These are phyloP conservation scores for Myotis davidii DNA, from an alignment of 2,113 vertebrate genomes.

Conservation along the genomic window DNA sequence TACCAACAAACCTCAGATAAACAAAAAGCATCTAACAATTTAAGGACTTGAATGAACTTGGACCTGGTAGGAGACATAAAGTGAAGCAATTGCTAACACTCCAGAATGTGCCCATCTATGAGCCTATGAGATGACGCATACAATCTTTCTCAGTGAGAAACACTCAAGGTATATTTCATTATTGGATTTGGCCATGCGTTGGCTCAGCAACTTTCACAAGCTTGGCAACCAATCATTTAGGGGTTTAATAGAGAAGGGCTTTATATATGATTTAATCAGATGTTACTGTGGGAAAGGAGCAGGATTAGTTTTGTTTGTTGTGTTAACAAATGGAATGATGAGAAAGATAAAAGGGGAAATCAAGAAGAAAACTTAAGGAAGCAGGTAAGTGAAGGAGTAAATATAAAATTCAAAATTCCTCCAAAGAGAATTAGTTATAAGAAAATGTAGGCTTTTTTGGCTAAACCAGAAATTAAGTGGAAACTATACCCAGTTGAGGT, in stretches of 20 bases:
- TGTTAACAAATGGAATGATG: neutral
- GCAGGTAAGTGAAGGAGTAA: neutral
- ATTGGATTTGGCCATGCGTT: neutral
- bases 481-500: neutral
- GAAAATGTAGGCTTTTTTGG: neutral
- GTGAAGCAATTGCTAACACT: neutral
- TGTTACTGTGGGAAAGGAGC: neutral
- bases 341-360: neutral
- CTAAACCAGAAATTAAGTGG: neutral
- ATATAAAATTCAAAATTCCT: constrained; percentile 4
- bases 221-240: neutral
- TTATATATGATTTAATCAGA: neutral
- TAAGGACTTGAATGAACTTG: neutral
- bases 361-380: neutral
- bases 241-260: neutral
- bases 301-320: neutral
- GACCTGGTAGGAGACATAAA: neutral
- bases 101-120: neutral
- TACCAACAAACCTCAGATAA: constrained; percentile 36
- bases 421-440: neutral
- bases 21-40: constrained; percentile 33
- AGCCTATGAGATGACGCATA: neutral
- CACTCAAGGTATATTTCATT: neutral
- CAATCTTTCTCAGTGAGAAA: neutral
- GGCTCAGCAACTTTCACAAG: neutral